Percentiles rank a stretch among this genome's conserved stretches.
These are phyloP conservation scores for Megalurothrips usitatus DNA, from an alignment of 2,888 invertebrate genomes.

Conservation along the genomic window DNA sequence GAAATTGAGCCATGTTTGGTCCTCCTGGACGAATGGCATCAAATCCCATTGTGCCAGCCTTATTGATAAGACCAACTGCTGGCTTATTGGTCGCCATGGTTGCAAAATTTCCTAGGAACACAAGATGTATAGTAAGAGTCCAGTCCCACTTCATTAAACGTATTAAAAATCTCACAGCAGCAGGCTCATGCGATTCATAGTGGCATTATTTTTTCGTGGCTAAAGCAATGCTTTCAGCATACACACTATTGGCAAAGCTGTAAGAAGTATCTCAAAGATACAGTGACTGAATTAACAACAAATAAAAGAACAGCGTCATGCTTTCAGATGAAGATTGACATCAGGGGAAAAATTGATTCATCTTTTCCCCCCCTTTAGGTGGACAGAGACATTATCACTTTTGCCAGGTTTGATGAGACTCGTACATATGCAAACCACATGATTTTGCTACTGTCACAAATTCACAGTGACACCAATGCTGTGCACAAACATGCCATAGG, in stretches of 20 bases:
- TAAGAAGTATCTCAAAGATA: not conserved
- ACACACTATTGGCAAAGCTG: not conserved
- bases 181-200: not conserved
- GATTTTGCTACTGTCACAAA: too few species aligned
- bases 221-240: not conserved
- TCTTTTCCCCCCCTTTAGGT: too few species aligned
- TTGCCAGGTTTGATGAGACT: too few species aligned
- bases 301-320: not conserved
- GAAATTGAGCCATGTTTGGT: slow-evolving; percentile 33
- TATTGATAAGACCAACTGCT: slow-evolving; percentile 51
- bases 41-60: slow-evolving; percentile 50
- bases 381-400: too few species aligned
- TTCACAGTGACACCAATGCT: too few species aligned
- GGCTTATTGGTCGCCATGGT: slow-evolving; percentile 33
- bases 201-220: not conserved
- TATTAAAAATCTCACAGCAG: not conserved
- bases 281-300: not conserved
- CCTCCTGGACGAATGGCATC: slow-evolving; percentile 54
- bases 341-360: too few species aligned
- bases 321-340: too few species aligned
- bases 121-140: not conserved
- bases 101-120: slow-evolving; percentile 12
- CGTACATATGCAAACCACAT: too few species aligned
- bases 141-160: not conserved
- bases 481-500: too few species aligned